Conservation (phyloP, 2,113 vertebrate species). For the Pagrus major region DNA sequence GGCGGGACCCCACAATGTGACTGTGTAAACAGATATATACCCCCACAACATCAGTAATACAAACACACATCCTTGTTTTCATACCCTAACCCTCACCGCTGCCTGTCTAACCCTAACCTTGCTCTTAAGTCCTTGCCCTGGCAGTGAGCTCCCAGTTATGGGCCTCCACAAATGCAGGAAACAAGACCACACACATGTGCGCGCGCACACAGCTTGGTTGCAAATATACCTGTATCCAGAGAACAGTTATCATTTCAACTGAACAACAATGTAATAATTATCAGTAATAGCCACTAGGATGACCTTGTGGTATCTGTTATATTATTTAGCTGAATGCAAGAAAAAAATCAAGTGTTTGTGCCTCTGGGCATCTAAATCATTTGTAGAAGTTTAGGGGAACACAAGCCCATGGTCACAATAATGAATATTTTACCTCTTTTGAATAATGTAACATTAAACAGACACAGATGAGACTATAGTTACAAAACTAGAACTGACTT, state of each 20-base stretch:
- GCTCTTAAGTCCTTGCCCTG: too few relatives aligned
- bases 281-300: not conserved
- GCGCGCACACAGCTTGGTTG: not conserved
- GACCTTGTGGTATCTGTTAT: not conserved
- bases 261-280: not conserved
- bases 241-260: not conserved
- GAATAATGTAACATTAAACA: not conserved
- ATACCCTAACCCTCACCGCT: too few relatives aligned
- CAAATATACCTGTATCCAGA: not conserved
- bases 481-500: not conserved
- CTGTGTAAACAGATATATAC: too few relatives aligned
- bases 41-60: too few relatives aligned
- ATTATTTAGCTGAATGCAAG: not conserved
- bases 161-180: too few relatives aligned
- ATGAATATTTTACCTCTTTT: not conserved
- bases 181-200: not conserved
- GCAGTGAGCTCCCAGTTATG: too few relatives aligned
- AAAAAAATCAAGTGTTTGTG: not conserved
- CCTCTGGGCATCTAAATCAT: not conserved
- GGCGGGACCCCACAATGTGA: too few relatives aligned
- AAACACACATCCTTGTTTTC: too few relatives aligned
- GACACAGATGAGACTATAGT: not conserved
- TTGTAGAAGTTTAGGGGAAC: not conserved
- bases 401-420: not conserved
- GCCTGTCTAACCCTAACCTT: too few relatives aligned